phyloP scores from a whole-genome alignment of 2,888 invertebrate species.

The Pristionchus fissidentatus region DNA sequence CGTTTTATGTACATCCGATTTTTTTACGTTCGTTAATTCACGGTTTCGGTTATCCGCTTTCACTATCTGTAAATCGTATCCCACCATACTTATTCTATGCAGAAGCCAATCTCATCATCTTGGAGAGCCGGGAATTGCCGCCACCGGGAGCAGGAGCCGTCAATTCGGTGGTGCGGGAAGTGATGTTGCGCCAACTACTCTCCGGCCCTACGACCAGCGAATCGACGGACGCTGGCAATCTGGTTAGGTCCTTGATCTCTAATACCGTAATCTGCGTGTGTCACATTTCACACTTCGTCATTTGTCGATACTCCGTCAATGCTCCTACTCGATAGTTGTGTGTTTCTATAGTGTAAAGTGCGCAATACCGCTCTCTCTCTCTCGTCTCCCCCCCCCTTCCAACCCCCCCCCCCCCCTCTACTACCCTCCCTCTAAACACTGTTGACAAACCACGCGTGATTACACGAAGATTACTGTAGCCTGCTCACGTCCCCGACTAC shows the following conservation, averaged over 20 bases:
- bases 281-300: not conserved
- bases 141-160: too few species aligned
- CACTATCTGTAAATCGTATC: not conserved
- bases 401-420: too few species aligned
- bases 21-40: too few species aligned
- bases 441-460: too few species aligned
- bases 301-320: not conserved
- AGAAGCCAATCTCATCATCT: not conserved
- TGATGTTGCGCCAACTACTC: constrained; percentile 22
- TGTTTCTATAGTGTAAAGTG: constrained; percentile 1
- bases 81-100: not conserved
- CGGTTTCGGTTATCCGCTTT: not conserved
- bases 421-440: too few species aligned
- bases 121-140: not conserved
- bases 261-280: not conserved
- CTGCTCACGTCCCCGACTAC: not conserved
- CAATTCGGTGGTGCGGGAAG: too few species aligned
- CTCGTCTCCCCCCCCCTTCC: not conserved
- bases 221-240: not conserved
- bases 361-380: not conserved
- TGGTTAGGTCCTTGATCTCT: not conserved
- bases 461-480: not conserved
- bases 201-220: constrained; percentile 1
- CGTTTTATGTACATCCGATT: too few species aligned
- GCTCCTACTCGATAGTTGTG: constrained; percentile 16